Conservation (phyloP, 1,140 invertebrate species). For the Aricia agestis region DNA sequence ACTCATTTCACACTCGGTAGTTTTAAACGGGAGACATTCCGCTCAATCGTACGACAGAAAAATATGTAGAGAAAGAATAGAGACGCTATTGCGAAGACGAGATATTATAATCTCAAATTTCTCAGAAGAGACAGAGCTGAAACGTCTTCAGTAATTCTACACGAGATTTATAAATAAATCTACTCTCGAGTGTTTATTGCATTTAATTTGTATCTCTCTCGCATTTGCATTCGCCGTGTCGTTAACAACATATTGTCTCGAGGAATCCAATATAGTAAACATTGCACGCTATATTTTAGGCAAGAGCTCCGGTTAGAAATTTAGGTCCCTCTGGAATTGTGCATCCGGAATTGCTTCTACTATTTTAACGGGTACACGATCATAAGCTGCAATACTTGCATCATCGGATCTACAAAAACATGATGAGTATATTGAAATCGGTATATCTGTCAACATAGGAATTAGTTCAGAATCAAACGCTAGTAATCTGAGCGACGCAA, state of each 20-base stretch:
- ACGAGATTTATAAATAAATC: not conserved
- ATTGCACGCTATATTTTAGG: conserved; percentile 10
- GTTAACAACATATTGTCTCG: conserved; percentile 15
- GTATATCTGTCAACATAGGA: conserved; percentile 20
- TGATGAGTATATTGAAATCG: conserved; percentile 2
- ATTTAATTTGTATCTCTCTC: conserved; percentile 8
- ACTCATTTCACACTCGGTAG: conserved; percentile 2
- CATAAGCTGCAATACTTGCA: not conserved
- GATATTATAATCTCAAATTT: not conserved
- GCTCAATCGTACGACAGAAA: not conserved
- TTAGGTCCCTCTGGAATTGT: not conserved
- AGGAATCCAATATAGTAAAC: conserved; percentile 7
- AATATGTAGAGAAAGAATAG: not conserved
- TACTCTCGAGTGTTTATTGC: not conserved
- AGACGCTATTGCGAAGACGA: not conserved
- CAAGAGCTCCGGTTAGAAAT: not conserved
- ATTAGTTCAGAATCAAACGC: conserved; percentile 16
- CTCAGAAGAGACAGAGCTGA: not conserved
- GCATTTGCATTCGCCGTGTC: conserved; percentile 8
- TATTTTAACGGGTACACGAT: not conserved
- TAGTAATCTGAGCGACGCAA: conserved; percentile 29
- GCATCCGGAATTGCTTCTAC: not conserved
- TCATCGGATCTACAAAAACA: not conserved
- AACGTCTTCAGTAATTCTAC: not conserved
- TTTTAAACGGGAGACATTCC: not conserved